Conservation (phyloP, 1,140 invertebrate species). For the Drosophila murphyi region DNA sequence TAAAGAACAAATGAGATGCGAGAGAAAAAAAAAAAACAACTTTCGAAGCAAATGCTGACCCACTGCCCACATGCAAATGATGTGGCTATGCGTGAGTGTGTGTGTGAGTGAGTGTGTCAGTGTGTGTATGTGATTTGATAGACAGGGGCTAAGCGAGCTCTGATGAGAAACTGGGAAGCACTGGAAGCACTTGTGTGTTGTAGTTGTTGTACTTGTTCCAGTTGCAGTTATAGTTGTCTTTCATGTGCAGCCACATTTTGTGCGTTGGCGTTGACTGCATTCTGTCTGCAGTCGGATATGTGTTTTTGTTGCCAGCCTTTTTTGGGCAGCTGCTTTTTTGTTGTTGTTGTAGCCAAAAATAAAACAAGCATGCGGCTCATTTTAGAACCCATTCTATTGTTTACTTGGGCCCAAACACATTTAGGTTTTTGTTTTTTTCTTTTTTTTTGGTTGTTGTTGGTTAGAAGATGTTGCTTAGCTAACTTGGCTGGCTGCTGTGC, state of each 20-base stretch:
- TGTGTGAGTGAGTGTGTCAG: background rate
- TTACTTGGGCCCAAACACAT: conserved; percentile 34
- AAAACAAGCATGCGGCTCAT: conserved; percentile 60
- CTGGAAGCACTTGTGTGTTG: conserved; percentile 13
- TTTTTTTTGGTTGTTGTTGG: conserved; percentile 7
- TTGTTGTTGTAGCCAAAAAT: conserved; percentile 64
- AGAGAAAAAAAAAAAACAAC: conserved; percentile 43
- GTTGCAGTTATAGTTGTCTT: conserved; percentile 36
- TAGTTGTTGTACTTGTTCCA: conserved; percentile 24
- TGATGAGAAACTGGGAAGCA: conserved; percentile 10
- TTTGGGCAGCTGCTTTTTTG: conserved; percentile 49
- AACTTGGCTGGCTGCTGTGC: conserved; percentile 38
- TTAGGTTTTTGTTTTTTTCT: conserved; percentile 51
- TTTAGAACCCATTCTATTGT: conserved; percentile 33
- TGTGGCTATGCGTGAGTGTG: conserved; percentile 18
- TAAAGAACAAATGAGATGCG: conserved; percentile 26
- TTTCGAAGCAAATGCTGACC: conserved; percentile 60
- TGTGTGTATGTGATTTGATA: conserved; percentile 19
- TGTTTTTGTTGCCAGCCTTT: conserved; percentile 45
- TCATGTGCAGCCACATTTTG: conserved; percentile 42
- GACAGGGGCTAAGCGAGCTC: conserved; percentile 40
- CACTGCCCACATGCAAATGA: conserved; percentile 77
- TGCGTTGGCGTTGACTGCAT: conserved; percentile 77
- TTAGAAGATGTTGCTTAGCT: conserved; percentile 46
- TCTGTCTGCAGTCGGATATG: conserved; percentile 26